Conservation (phyloP, 2,113 vertebrate species). For the Nibea coibor region DNA sequence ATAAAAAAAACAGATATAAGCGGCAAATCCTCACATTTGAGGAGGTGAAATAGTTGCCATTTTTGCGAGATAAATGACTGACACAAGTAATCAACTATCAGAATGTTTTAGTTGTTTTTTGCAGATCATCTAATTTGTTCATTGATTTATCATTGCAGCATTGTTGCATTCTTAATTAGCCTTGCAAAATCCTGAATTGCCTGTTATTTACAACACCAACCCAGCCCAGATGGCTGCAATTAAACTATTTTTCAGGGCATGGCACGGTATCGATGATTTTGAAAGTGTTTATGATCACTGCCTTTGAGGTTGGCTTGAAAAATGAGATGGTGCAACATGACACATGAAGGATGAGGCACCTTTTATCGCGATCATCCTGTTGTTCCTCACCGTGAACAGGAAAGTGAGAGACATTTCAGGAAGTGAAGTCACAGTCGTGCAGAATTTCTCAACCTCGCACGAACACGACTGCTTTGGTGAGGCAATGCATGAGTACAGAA, state of each 20-base stretch:
- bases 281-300: neutral
- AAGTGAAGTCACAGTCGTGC: conserved; percentile 60
- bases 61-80: neutral
- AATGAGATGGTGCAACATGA: neutral
- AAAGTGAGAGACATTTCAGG: conserved; percentile 72
- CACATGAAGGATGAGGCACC: conserved; percentile 8
- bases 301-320: neutral
- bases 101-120: neutral
- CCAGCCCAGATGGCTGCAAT: neutral
- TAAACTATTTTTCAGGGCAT: neutral
- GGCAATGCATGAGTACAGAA: neutral
- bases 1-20: neutral
- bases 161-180: no score
- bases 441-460: conserved; percentile 42
- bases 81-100: no score
- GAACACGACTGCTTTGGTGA: neutral
- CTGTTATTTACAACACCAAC: neutral
- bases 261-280: neutral
- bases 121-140: neutral
- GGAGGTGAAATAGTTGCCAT: neutral
- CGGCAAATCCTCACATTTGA: neutral
- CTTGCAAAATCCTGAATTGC: neutral
- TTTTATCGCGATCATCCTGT: conserved; percentile 53
- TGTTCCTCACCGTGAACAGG: conserved; percentile 50
- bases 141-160: neutral